Conservation (phyloP, 1,140 invertebrate genomes). For the Temnothorax longispinosus region DNA sequence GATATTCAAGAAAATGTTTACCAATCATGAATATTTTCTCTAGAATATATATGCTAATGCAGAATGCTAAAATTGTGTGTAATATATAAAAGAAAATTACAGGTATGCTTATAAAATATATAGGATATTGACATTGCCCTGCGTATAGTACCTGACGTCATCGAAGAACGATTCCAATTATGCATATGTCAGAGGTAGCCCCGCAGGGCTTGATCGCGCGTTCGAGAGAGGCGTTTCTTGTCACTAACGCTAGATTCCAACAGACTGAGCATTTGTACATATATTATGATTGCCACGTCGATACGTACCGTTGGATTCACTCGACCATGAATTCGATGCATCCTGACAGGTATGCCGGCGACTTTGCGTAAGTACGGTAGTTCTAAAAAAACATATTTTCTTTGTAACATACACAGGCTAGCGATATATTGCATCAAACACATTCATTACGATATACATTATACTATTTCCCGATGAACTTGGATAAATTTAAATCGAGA, state of each 20-base stretch:
- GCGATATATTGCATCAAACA: not conserved
- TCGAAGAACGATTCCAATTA: slow-evolving; percentile 48
- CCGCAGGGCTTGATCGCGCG: slow-evolving; percentile 66
- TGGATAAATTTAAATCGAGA: not conserved
- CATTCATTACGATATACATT: too few relatives aligned
- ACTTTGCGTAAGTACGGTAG: slow-evolving; percentile 46
- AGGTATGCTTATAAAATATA: not conserved
- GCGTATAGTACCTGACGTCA: slow-evolving; percentile 33
- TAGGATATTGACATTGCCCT: too few relatives aligned
- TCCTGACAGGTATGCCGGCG: slow-evolving; percentile 68
- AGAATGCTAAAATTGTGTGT: not conserved
- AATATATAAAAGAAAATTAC: not conserved
- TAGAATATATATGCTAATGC: not conserved
- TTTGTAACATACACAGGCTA: not conserved
- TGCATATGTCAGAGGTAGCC: slow-evolving; percentile 64
- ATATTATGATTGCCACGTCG: slow-evolving; percentile 81
- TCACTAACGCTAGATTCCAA: slow-evolving; percentile 80
- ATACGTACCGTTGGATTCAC: slow-evolving; percentile 78
- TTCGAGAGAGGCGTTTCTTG: slow-evolving; percentile 75
- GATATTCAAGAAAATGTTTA: not conserved
- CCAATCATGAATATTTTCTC: not conserved
- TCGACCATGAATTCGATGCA: slow-evolving; percentile 77
- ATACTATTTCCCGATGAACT: not conserved
- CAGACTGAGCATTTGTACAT: slow-evolving; percentile 80
- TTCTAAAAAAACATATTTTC: not conserved